Conservation (phyloP, 1,140 invertebrate genomes). For the Protaetia brevitarsis region DNA sequence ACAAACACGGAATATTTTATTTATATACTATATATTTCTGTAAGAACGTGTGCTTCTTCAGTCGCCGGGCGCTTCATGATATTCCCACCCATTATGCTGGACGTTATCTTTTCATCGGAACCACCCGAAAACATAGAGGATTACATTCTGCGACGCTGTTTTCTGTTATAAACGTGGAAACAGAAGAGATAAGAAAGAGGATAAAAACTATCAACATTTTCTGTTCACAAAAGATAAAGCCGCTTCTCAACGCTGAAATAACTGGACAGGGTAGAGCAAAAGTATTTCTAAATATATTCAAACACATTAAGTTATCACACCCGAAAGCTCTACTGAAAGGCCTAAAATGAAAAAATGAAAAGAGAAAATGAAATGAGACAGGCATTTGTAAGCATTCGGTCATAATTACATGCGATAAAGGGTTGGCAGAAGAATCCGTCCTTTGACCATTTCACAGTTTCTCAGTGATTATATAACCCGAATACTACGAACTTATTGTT, state of each 20-base stretch:
- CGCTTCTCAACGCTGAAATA: background rate
- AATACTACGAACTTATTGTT: too few species aligned
- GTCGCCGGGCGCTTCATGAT: background rate
- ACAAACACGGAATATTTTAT: background rate
- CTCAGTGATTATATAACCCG: too few species aligned
- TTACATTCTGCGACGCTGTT: background rate
- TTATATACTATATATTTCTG: too few species aligned
- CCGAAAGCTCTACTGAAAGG: too few species aligned
- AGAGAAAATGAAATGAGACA: too few species aligned
- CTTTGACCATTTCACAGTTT: too few species aligned
- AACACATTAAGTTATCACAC: background rate
- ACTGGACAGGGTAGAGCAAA: background rate
- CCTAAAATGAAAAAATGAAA: too few species aligned
- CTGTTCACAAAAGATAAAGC: conserved; percentile 1
- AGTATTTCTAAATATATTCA: background rate
- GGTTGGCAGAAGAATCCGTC: too few species aligned
- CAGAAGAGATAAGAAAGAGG: background rate
- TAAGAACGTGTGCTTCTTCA: background rate
- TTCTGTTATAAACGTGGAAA: conserved; percentile 5
- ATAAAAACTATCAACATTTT: conserved; percentile 1
- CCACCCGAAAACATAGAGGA: background rate
- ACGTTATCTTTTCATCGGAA: background rate
- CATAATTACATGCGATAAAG: too few species aligned
- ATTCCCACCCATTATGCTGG: background rate
- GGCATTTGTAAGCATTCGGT: too few species aligned